Evolutionary conservation across 2,797 vertebrate genomes (phyloP), one percentile per base, ranked within the genome.

Genomic region (Distichodus sexfasciatus): DNA sequence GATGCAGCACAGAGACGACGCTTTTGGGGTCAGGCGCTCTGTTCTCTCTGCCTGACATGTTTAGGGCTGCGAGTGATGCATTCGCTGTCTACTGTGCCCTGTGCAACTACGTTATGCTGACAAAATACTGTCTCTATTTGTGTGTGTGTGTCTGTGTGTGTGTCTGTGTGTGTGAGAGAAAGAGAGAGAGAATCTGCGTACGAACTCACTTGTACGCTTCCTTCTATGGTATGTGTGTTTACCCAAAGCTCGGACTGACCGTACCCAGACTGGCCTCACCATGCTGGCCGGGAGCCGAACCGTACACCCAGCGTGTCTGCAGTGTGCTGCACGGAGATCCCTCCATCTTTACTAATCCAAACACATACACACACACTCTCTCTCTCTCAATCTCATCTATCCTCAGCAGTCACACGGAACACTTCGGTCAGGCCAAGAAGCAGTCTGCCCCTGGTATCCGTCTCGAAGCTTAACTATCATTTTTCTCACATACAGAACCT

Each of bases 11-110:
- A 73, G 54, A 66, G 44, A 41, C 47, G 2, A 41, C 35, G 69
- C 59, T 70, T 61, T 71, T 28, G 64, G n/a, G 69, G 57, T 68
- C 65, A 77, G 58, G 72, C 69, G 46, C 71, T 26, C 66, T 64
- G 66, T 62, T 70, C 62, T 47, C 35, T 73, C 66, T 36, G 38
- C 12, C 11, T 24, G 83, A 72, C 73, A 67, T 87, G 84, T 89
- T 89, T 89, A 89, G 74, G 71, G 78, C 38, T 62, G 14, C 53
- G 0, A 66, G 50, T 83, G 88, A 90, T 85, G 85, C 48, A 90
- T 79, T 77, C 31, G 1, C 59, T 19, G 78, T 55, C 66, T 68
- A 33, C 43, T 74, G 70, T 73, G 64, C 76, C 76, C 76, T 62
- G 66, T 68, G 66, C 60, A 77, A 57, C 69, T 61, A 75, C 17